A percentile compares a stretch with the other conserved stretches of the same genome.
phyloP scores from a whole-genome alignment of 2,888 invertebrate genomes.

The Unio delphinus region DNA sequence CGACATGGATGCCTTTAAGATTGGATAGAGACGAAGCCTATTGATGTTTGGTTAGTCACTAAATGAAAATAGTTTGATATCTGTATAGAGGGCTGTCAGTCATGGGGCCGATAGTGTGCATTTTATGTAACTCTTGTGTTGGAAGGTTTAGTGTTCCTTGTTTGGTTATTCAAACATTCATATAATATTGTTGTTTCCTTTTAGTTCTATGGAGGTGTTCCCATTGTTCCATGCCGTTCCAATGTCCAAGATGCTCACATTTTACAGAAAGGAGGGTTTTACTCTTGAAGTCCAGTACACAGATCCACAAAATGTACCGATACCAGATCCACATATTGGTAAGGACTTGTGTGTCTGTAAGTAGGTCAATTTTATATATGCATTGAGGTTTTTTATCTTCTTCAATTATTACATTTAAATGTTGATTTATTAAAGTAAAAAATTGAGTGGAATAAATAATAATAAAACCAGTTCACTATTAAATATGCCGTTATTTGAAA shows the following conservation, averaged over 20 bases:
- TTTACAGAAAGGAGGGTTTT: conserved; percentile 92
- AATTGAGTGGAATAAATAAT: no score
- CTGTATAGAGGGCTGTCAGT: no score
- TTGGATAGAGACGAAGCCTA: no score
- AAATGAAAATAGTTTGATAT: no score
- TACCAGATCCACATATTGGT: conserved; percentile 67
- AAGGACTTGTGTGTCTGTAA: background rate
- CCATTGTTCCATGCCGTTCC: conserved; percentile 89
- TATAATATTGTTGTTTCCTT: conserved; percentile 39
- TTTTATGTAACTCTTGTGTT: background rate
- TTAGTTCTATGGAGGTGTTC: conserved; percentile 90
- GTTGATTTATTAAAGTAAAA: no score
- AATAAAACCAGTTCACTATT: no score
- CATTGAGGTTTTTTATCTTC: no score
- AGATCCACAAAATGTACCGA: conserved; percentile 71
- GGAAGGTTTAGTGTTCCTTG: background rate
- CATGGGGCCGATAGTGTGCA: background rate
- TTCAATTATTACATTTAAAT: no score
- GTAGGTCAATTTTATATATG: no score
- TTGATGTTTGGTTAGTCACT: no score
- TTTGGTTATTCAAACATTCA: background rate
- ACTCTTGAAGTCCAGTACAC: conserved; percentile 88
- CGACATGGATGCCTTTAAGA: no score
- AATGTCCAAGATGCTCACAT: conserved; percentile 93
- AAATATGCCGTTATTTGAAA: no score